Percentiles rank a stretch among this genome's conserved stretches.
These are phyloP conservation scores for Lepidocyrtoides sp. DNA, from an alignment of 2,888 invertebrate species.

Conservation along the genomic window DNA sequence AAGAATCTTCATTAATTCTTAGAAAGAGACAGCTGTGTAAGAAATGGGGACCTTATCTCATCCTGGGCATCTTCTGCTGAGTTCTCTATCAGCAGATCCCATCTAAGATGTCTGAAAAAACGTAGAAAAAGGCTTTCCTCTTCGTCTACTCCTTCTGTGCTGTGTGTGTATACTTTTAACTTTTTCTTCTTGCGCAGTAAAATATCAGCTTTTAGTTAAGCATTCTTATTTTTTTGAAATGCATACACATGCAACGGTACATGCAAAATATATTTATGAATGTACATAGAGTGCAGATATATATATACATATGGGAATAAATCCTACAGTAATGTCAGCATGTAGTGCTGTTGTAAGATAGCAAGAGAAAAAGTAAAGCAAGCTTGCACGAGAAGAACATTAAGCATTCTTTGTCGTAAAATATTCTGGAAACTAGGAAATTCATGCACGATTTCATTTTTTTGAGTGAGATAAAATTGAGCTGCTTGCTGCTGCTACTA, in stretches of 20 bases:
- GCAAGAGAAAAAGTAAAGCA: neutral
- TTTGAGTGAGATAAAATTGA: slow-evolving; percentile 25
- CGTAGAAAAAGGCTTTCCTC: slow-evolving; percentile 70
- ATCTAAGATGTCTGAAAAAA: slow-evolving; percentile 85
- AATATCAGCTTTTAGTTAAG: slow-evolving; percentile 4
- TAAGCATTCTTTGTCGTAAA: slow-evolving; percentile 38
- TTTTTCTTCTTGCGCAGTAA: slow-evolving; percentile 52
- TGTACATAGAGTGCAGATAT: neutral
- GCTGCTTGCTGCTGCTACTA: neutral
- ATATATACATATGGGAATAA: neutral
- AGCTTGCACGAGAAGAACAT: slow-evolving; percentile 31
- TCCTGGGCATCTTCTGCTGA: slow-evolving; percentile 84
- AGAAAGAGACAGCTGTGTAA: slow-evolving; percentile 85
- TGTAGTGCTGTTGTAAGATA: neutral
- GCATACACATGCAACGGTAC: neutral
- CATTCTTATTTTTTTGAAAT: slow-evolving; percentile 16
- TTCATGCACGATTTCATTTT: slow-evolving; percentile 58
- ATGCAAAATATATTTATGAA: slow-evolving; percentile 17
- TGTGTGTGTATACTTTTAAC: slow-evolving; percentile 50
- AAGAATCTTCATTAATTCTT: slow-evolving; percentile 85
- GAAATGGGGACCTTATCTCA: slow-evolving; percentile 84
- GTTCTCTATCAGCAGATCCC: slow-evolving; percentile 85
- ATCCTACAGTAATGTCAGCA: neutral
- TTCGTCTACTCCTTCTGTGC: slow-evolving; percentile 19
- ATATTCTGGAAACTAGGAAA: slow-evolving; percentile 47